phyloP scores from a whole-genome alignment of 2,113 vertebrate species.

The Sciurus niger region DNA sequence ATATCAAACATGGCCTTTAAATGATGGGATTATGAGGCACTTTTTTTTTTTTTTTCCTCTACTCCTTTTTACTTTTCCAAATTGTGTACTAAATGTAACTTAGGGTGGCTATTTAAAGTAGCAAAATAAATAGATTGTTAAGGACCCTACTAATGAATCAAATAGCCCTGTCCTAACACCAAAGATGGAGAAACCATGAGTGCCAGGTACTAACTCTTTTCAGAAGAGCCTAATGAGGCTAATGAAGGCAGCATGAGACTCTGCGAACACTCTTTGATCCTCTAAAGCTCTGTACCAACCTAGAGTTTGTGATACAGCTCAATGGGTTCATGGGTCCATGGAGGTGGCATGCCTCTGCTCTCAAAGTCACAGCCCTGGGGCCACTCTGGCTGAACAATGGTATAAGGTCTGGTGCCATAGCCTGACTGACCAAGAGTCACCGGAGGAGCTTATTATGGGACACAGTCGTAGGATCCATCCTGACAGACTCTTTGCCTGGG shows the following conservation, averaged over 20 bases:
- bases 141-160: neutral
- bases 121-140: neutral
- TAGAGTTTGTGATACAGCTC: neutral
- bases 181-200: neutral
- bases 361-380: neutral
- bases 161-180: neutral
- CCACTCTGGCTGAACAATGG: neutral
- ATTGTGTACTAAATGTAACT: neutral
- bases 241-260: accelerated
- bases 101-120: constrained; percentile 20
- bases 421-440: neutral
- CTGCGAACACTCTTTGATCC: neutral
- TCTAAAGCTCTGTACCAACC: neutral
- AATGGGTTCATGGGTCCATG: neutral
- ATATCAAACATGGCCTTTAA: neutral
- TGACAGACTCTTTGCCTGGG: neutral
- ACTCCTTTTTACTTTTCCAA: constrained; percentile 35
- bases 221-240: neutral
- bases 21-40: neutral
- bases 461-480: neutral
- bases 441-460: neutral
- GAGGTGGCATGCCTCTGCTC: neutral
- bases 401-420: neutral
- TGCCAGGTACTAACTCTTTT: neutral
- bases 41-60: neutral